These are phyloP conservation scores for Festucalex cinctus DNA, from an alignment of 2,113 vertebrate genomes.

Conservation along the genomic window DNA sequence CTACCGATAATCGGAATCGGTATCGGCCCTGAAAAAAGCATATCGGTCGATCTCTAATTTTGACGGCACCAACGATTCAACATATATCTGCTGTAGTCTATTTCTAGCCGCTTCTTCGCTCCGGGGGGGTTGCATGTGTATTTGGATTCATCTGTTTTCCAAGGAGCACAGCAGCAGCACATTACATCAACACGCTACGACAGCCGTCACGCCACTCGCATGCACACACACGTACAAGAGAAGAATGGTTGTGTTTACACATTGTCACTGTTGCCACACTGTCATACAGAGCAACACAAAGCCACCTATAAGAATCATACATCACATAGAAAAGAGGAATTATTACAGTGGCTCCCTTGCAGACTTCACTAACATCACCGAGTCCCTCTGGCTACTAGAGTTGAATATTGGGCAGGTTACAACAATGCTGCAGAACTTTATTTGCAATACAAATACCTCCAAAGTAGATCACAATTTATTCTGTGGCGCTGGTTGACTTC, in stretches of 20 bases:
- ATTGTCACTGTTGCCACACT: conserved; percentile 17
- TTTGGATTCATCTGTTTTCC: conserved; percentile 38
- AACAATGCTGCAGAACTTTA: not conserved
- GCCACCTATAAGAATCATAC: conserved; percentile 17
- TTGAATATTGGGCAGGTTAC: not conserved
- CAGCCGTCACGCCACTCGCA: conserved; percentile 11
- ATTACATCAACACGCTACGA: conserved; percentile 51
- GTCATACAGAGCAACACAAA: not conserved
- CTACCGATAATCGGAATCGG: no score
- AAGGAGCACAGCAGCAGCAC: conserved; percentile 49
- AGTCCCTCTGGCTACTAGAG: not conserved
- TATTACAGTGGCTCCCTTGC: not conserved
- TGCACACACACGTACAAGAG: not conserved
- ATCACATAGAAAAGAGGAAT: not conserved
- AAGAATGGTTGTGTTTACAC: conserved; percentile 16
- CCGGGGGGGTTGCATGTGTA: conserved; percentile 3
- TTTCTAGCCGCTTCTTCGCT: conserved; percentile 28
- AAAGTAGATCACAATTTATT: no score
- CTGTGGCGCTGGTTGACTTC: no score
- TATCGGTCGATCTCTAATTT: no score
- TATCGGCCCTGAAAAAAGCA: no score
- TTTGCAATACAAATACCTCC: not conserved
- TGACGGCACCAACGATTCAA: conserved; percentile 32
- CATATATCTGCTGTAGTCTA: conserved; percentile 43
- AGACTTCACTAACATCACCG: not conserved